Evolutionary conservation across 2,888 invertebrate species (phyloP).

Genomic region (Urechis unicinctus): DNA sequence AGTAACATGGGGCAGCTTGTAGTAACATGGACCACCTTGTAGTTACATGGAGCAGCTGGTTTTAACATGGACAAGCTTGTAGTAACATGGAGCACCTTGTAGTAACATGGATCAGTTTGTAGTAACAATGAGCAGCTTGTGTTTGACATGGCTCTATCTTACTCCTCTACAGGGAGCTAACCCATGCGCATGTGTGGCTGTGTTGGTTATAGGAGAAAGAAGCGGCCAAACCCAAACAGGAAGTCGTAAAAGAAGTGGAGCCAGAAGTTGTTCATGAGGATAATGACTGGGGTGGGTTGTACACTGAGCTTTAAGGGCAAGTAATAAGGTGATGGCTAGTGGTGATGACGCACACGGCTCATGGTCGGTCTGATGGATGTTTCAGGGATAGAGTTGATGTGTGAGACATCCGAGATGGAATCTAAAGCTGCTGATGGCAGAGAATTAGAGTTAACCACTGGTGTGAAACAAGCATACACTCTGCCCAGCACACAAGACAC

Average conservation of each 20-base stretch:
- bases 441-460: conserved; percentile 53
- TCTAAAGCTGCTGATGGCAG: conserved; percentile 45
- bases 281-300: conserved; percentile 76
- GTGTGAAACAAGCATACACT: conserved; percentile 66
- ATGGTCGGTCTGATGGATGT: neutral
- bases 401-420: conserved; percentile 60
- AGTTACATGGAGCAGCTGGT: no score
- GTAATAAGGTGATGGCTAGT: neutral
- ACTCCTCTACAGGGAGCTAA: no score
- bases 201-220: conserved; percentile 60
- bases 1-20: no score
- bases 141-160: no score
- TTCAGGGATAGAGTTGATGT: conserved; percentile 57
- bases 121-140: no score
- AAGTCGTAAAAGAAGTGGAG: conserved; percentile 44
- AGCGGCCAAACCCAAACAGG: conserved; percentile 52
- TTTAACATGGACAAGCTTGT: no score
- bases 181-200: no score
- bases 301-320: conserved; percentile 25
- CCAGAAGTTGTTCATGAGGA: conserved; percentile 72
- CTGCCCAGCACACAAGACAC: conserved; percentile 51
- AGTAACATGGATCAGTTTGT: no score
- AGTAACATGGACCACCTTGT: no score
- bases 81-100: no score
- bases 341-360: neutral